phyloP scores from a whole-genome alignment of 2,797 vertebrate genomes.

The Pangasius macronema region DNA sequence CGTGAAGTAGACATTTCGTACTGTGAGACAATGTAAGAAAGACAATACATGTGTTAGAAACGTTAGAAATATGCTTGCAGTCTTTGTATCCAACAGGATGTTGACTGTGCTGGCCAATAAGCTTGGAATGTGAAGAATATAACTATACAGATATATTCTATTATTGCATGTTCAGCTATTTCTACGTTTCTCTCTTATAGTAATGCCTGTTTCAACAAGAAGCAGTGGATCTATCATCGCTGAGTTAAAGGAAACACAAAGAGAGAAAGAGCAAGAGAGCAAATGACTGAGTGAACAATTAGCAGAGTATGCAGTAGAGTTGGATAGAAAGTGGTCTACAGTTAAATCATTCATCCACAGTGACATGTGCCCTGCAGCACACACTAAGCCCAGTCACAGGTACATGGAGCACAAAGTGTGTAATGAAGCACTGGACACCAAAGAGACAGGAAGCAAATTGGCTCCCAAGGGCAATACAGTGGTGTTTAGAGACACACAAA shows the following conservation, averaged over 20 bases:
- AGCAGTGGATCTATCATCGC: neutral
- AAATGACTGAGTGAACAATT: constrained; percentile 28
- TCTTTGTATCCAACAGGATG: neutral
- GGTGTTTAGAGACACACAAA: constrained; percentile 26
- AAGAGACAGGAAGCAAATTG: constrained; percentile 48
- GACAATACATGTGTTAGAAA: neutral
- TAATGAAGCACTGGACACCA: constrained; percentile 43
- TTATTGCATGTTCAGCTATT: neutral
- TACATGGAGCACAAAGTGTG: constrained; percentile 19
- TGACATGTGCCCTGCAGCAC: constrained; percentile 33
- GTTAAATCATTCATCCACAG: constrained; percentile 32
- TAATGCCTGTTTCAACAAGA: neutral
- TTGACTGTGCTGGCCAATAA: neutral
- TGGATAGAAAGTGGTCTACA: constrained; percentile 25
- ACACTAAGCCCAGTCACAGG: constrained; percentile 30
- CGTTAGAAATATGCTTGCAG: neutral
- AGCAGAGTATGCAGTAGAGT: neutral
- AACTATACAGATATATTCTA: neutral
- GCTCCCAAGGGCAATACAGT: constrained; percentile 37
- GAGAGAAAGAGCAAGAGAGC: neutral
- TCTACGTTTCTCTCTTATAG: neutral
- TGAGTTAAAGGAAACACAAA: neutral
- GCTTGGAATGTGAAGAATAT: neutral
- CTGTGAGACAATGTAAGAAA: neutral
- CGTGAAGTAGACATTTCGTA: constrained; percentile 10